Conservation (phyloP, 2,797 vertebrate species). For the Tenualosa ilisha region DNA sequence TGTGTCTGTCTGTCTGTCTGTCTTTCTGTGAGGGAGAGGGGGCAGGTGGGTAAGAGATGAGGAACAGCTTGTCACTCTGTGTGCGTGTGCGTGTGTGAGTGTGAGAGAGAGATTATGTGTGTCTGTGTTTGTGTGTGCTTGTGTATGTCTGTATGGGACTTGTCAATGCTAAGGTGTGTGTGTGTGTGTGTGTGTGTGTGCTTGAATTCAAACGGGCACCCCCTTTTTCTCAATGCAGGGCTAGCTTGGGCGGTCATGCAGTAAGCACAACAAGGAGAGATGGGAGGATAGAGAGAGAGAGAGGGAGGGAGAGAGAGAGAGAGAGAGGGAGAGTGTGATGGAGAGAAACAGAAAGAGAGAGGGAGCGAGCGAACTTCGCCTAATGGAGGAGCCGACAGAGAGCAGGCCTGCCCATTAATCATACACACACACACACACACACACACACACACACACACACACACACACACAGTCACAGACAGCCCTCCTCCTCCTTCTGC, state of each 20-base stretch:
- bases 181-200: conserved; percentile 28
- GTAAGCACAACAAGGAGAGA: conserved; percentile 45
- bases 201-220: not conserved
- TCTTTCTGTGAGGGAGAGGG: not conserved
- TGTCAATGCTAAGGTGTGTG: conserved; percentile 29
- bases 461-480: conserved; percentile 47
- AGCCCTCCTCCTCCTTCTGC: not conserved
- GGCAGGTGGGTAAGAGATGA: conserved; percentile 37
- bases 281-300: conserved; percentile 63
- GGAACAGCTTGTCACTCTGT: conserved; percentile 59
- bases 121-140: conserved; percentile 12
- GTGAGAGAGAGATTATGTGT: not conserved
- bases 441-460: conserved; percentile 61
- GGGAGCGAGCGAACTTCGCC: conserved; percentile 53
- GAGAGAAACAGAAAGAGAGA: conserved; percentile 62
- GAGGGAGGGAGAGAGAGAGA: no score
- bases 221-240: conserved; percentile 34
- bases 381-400: conserved; percentile 73
- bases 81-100: conserved; percentile 25
- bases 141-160: conserved; percentile 29
- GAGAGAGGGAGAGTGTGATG: not conserved
- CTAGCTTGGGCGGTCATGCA: conserved; percentile 69
- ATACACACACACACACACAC: conserved; percentile 51
- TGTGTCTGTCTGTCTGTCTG: conserved; percentile 16
- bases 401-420: conserved; percentile 77